Base-by-base conservation (phyloP, 2,888 invertebrate species). In the Anaspis maculata region DNA sequence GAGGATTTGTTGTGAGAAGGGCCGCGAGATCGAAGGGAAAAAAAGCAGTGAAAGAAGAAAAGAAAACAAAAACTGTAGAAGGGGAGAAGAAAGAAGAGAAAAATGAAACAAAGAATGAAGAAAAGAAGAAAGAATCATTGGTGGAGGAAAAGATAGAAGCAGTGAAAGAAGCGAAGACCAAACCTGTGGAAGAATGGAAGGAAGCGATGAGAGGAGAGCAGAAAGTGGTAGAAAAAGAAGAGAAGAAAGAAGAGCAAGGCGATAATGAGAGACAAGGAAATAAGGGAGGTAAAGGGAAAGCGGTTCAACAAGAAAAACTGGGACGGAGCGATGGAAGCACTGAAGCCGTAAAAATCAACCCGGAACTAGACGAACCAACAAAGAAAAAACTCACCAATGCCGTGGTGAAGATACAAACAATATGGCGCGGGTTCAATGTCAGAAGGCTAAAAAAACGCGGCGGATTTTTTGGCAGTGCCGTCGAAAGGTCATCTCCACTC, bases 391-490 rank as follows among this genome's bases (percentile, higher is more conserved):
- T 39, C 4, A 30, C 33, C 6, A 31, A 32, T 11, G 37, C 44
- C 27, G 39, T 37, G 2, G 12, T 33, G 5, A 41, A 36, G 37
- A 41, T 41, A 5, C 41, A 41, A 29, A 26, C 39, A 1, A 2
- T 37, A 12, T 41, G 41, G 32, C 35, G 41, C 2, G 37, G 37
- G 12, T 39, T 37, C 13, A 30, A 32, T 15, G 30, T 30, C 2
- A 12, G 37, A 31, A 32, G 27, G 14, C 25, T 28, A 7, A 21
- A 38, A 28, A 25, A 28, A 28, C 19, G 32, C 1, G 36, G 30
- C 12, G 33, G 27, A 26, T 19, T 41, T 9, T 40, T 41, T 26
- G 34, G 39, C n/a, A 30, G 29, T 16, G 10, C 32, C 1, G 32
- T 37, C 4, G 34, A 33, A 22, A 26, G 21, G 12, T 26, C 34